These are phyloP conservation scores for Scaptodrosophila lebanonensis DNA, from an alignment of 1,140 invertebrate species.

Conservation along the genomic window DNA sequence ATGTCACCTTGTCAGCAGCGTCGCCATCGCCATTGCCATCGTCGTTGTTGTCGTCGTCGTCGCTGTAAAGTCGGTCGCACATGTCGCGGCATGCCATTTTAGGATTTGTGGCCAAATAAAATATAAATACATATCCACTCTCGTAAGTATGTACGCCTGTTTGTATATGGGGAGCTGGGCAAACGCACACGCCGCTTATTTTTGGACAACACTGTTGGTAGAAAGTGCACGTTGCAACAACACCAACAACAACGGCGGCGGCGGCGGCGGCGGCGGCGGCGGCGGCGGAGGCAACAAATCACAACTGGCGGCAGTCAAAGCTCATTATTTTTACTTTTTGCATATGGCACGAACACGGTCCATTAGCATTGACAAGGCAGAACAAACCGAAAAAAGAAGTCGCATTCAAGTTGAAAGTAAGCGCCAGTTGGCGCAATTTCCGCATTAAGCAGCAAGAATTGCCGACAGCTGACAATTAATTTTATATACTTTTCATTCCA, in stretches of 20 bases:
- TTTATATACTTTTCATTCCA: too few relatives aligned
- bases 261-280: constrained; percentile 19
- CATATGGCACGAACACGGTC: too few relatives aligned
- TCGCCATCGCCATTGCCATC: too few relatives aligned
- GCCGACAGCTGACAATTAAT: too few relatives aligned
- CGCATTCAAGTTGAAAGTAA: constrained; percentile 59
- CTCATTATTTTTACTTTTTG: constrained; percentile 60
- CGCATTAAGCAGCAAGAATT: constrained; percentile 40
- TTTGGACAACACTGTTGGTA: constrained; percentile 60
- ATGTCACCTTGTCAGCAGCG: constrained; percentile 46
- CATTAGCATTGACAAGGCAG: constrained; percentile 71
- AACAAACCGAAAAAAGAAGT: constrained; percentile 68
- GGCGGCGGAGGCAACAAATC: constrained; percentile 42
- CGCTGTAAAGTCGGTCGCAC: constrained; percentile 68
- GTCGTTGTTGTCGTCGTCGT: constrained; percentile 46
- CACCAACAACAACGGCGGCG: constrained; percentile 26
- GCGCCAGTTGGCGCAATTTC: constrained; percentile 66
- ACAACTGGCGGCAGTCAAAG: constrained; percentile 48
- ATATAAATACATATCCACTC: constrained; percentile 18
- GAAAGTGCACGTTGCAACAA: constrained; percentile 57
- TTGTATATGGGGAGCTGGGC: constrained; percentile 39
- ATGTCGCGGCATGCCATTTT: constrained; percentile 70
- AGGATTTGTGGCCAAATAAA: constrained; percentile 63
- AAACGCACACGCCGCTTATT: constrained; percentile 68
- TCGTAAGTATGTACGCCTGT: constrained; percentile 10